These are phyloP conservation scores for Aricia artaxerxes DNA, from an alignment of 2,888 invertebrate genomes.

Conservation along the genomic window DNA sequence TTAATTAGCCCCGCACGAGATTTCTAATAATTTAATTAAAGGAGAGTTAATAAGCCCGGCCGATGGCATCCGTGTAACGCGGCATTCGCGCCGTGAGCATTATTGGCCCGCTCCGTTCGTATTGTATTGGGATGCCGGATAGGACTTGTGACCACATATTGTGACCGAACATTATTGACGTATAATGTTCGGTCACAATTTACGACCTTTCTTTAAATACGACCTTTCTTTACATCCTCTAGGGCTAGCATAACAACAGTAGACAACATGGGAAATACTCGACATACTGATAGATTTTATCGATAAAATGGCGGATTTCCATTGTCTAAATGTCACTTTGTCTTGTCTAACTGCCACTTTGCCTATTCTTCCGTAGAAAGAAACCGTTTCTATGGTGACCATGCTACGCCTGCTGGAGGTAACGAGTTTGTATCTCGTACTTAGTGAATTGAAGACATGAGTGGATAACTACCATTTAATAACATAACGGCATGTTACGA, in stretches of 20 bases:
- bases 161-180: not conserved
- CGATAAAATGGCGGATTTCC: too few species aligned
- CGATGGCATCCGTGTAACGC: conserved; percentile 68
- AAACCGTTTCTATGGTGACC: too few species aligned
- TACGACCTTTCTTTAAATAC: not conserved
- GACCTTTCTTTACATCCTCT: not conserved
- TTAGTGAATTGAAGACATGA: too few species aligned
- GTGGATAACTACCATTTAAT: too few species aligned
- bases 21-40: conserved; percentile 81
- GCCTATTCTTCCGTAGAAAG: too few species aligned
- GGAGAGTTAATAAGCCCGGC: conserved; percentile 72
- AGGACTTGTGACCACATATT: not conserved
- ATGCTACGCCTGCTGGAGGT: not conserved
- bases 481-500: too few species aligned
- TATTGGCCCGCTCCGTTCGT: conserved; percentile 22
- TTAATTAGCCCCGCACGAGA: conserved; percentile 77
- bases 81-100: conserved; percentile 53
- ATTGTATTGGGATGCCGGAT: conserved; percentile 25
- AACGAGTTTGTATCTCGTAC: not conserved
- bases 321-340: too few species aligned
- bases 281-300: too few species aligned
- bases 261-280: too few species aligned
- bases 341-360: too few species aligned
- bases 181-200: too few species aligned
- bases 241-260: too few species aligned